Evolutionary conservation across 2,113 vertebrate genomes (phyloP).

Genomic region (Neolamprologus variostigma): DNA sequence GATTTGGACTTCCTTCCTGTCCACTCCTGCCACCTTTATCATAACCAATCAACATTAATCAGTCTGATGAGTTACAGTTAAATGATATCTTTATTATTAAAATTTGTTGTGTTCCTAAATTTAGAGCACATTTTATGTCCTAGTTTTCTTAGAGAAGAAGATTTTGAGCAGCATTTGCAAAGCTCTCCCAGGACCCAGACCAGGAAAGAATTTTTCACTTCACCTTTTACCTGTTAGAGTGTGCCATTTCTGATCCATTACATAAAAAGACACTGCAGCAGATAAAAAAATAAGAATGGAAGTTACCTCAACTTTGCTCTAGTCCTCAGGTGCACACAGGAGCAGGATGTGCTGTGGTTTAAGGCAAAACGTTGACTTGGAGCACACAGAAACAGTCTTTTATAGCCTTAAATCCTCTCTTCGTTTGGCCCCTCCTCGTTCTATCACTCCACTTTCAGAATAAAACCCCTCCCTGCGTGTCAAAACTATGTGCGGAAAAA

Average conservation of each 20-base stretch:
- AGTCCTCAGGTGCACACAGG: conserved; percentile 2
- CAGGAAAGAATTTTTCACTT: not conserved
- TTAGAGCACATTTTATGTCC: not conserved
- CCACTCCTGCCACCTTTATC: not conserved
- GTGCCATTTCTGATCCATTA: not conserved
- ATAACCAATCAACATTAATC: not conserved
- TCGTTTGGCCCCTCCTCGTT: conserved; percentile 32
- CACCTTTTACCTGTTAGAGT: not conserved
- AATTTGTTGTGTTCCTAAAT: not conserved
- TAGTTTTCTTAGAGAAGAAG: accelerated
- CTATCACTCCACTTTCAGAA: not conserved
- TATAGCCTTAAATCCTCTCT: conserved; percentile 20
- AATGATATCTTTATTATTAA: not conserved
- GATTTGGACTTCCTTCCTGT: accelerated
- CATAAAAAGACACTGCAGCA: not conserved
- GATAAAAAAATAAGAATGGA: not conserved
- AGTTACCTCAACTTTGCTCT: conserved; percentile 32
- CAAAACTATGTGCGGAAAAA: not conserved
- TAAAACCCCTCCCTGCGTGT: not conserved
- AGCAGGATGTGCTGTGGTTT: not conserved
- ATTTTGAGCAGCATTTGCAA: not conserved
- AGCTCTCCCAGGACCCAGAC: not conserved
- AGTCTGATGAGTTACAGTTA: not conserved
- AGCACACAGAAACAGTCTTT: conserved; percentile 14
- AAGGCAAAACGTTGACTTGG: not conserved